phyloP scores from a whole-genome alignment of 2,113 vertebrate species.

The Conger conger region DNA sequence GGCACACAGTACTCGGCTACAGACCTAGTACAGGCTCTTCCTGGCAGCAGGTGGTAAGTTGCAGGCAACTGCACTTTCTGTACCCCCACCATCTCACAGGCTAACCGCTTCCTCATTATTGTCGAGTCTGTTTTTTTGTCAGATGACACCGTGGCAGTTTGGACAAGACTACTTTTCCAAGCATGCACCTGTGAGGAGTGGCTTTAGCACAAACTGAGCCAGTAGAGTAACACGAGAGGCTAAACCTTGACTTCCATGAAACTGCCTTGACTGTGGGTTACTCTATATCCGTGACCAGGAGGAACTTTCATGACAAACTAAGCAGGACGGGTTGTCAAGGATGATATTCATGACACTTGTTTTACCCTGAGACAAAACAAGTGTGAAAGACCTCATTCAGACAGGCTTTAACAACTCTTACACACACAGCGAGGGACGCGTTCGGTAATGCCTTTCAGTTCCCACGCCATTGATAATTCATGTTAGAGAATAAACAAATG shows the following conservation, averaged over 20 bases:
- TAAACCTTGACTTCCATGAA: not conserved
- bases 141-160: too few species aligned
- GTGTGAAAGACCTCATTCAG: not conserved
- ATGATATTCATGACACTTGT: not conserved
- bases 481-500: not conserved
- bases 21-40: too few species aligned
- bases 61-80: too few species aligned
- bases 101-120: too few species aligned
- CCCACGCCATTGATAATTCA: not conserved
- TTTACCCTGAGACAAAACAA: not conserved
- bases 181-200: too few species aligned
- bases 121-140: too few species aligned
- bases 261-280: not conserved
- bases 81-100: too few species aligned
- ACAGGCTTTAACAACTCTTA: not conserved
- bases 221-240: not conserved
- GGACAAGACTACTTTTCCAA: too few species aligned
- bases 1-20: too few species aligned
- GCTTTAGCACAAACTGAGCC: too few species aligned
- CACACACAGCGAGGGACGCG: not conserved
- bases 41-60: too few species aligned
- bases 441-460: not conserved
- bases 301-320: not conserved
- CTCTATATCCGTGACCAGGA: not conserved
- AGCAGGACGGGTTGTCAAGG: not conserved